These are phyloP conservation scores for Pantelozetes paolii DNA, from an alignment of 2,888 invertebrate species.

Conservation along the genomic window DNA sequence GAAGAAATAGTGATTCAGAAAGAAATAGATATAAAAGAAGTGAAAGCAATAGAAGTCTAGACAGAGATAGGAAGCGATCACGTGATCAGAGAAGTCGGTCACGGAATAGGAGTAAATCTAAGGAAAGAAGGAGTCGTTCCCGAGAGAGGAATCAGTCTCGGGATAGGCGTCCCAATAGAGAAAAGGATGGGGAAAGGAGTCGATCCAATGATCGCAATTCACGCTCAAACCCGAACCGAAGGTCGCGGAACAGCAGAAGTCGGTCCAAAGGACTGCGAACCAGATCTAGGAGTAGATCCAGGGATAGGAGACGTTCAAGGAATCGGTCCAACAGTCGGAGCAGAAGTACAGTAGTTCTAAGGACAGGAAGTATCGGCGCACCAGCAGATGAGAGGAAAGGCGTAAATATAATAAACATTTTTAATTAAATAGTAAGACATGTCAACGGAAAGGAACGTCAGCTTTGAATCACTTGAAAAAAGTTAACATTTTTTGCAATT, in stretches of 20 bases:
- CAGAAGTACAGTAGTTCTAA: background rate
- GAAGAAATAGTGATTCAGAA: background rate
- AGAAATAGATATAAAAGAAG: slow-evolving; percentile 42
- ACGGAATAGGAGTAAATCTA: slow-evolving; percentile 16
- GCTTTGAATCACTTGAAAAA: slow-evolving; percentile 4
- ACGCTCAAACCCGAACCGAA: background rate
- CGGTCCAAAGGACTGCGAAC: background rate
- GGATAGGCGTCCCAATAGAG: slow-evolving; percentile 42
- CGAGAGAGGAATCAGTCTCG: slow-evolving; percentile 43
- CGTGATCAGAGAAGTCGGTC: background rate
- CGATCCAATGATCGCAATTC: slow-evolving; percentile 38
- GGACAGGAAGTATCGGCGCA: background rate
- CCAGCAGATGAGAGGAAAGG: background rate
- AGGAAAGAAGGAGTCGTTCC: slow-evolving; percentile 25
- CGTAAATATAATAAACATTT: slow-evolving; percentile 22
- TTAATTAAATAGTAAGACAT: slow-evolving; percentile 10
- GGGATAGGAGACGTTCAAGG: background rate
- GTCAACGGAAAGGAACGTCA: slow-evolving; percentile 15
- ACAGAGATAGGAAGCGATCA: background rate
- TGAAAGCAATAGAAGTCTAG: slow-evolving; percentile 6
- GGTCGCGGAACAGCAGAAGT: background rate
- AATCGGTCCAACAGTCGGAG: slow-evolving; percentile 5
- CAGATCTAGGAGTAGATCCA: slow-evolving; percentile 6
- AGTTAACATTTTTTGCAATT: background rate
- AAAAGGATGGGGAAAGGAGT: slow-evolving; percentile 43